Evolutionary conservation across 2,113 vertebrate species (phyloP), one percentile per base, ranked within the genome.

Genomic region (Diadophis punctatus): DNA sequence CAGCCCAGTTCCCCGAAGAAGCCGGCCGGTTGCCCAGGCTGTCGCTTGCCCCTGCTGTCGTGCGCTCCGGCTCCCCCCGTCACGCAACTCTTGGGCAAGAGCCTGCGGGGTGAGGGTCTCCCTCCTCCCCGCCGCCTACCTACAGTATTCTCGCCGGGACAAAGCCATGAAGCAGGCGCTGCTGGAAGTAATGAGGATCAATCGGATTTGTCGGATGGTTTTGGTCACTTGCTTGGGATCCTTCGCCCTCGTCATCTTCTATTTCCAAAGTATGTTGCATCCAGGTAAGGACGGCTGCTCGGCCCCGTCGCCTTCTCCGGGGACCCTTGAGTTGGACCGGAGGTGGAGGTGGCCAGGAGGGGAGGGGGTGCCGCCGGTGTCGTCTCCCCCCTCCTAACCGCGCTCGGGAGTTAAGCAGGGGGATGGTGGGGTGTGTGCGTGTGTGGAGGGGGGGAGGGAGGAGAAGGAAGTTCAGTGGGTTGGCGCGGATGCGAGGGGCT

Each of bases 201-300:
- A 97, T 97, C 97, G 98, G 96, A 98, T 99, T 88, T 99, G 99
- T 97, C 98, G 98, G 97, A 99, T 99, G 99, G 97, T 98, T 94
- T 97, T 99, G 96, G 99, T 98, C 97, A 99, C 99, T 98, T 99
- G 98, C 98, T 97, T 99, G 96, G 99, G 99, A 97, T 99, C 99
- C 95, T 99, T 99, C 98, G 98, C 99, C 96, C 98, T 99, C 97
- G 99, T 99, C 98, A 98, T 99, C 98, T 99, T 99, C 98, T 99
- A 99, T 98, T 99, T 99, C 98, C 99, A 99, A 99, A 99, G 99
- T 99, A 99, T 99, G 99, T 99, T 99, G 97, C 98, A 99, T 90
- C 98, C 99, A 99, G 99, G 99, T 99, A 99, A 80, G 98, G 99
- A 97, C 96, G 84, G 88, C 46, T 55, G 12, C 56, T 23, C 39